Evolutionary conservation across 2,888 invertebrate species (phyloP), one percentile per base, ranked within the genome.

Genomic region (Neoitamus cyanurus): DNA sequence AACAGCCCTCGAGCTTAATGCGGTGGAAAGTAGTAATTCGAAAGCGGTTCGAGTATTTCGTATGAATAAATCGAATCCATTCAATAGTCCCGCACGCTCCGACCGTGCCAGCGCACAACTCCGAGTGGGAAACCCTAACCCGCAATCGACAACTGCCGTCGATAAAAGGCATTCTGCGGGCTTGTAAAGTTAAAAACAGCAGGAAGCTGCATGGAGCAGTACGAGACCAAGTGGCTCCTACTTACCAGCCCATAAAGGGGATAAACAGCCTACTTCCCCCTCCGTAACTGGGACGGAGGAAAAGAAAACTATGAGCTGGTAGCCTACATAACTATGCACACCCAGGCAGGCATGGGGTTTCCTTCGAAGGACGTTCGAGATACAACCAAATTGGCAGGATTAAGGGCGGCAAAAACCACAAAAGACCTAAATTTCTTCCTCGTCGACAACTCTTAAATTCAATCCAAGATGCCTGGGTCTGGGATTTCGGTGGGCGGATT

Each of bases 21-120:
- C 7, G 42, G 42, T 75, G 75, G 75, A 75, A 75, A 75, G 28
- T 75, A 75, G 75, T 75, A 75, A 75, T 75, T 37, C 42, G 25
- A 42, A 42, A 75, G 30, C 42, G 25, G 7, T 15, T 25, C 20
- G 25, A 58, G 58, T 58, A 25, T 75, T 42, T 42, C 28, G 13
- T 75, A 37, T 42, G 28, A 75, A 75, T 28, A 42, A 75, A 42
- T 75, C 25, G 42, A 75, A 37, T 4, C 11, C 58, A 3, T 48
- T 11, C n/a, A 36, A 6, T 1, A 7, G 25, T 7, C 37, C 75
- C 5, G 3, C 9, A 11, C n/a, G 7, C 9, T 34, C 34, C 72
- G n/a, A 2, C 34, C 20, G 20, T 15, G 34, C 5, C 72, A 5
- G 25, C 6, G 11, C 34, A 2, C 72, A 5, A 11, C 6, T 3